Evolutionary conservation across 1,140 invertebrate genomes (phyloP).

Genomic region (Pomacea maculata): DNA sequence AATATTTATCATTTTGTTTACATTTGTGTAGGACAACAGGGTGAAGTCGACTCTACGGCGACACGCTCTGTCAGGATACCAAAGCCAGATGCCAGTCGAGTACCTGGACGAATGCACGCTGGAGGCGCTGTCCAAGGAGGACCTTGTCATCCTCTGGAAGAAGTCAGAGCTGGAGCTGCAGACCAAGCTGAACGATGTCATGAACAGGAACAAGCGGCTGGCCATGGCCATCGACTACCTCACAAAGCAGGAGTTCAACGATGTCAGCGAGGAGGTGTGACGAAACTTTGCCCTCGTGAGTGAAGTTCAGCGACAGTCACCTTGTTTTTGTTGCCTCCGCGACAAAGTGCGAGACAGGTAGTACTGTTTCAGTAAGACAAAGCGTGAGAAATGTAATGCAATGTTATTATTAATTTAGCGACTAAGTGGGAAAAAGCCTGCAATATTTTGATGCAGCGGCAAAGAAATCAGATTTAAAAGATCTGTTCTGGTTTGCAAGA

Average conservation of each 20-base stretch:
- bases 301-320: no score
- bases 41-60: conserved; percentile 53
- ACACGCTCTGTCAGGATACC: conserved; percentile 48
- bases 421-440: no score
- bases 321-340: no score
- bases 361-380: no score
- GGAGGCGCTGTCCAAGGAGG: conserved; percentile 57
- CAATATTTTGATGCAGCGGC: no score
- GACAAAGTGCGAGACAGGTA: no score
- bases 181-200: conserved; percentile 41
- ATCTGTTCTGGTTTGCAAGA: no score
- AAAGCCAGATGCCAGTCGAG: conserved; percentile 34
- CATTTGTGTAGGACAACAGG: conserved; percentile 47
- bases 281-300: neutral
- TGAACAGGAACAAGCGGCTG: conserved; percentile 27
- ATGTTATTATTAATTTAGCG: no score
- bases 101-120: conserved; percentile 53
- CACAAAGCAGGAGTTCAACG: conserved; percentile 7
- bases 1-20: neutral
- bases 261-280: conserved; percentile 25
- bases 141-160: conserved; percentile 56
- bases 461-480: no score
- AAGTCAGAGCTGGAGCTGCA: conserved; percentile 57
- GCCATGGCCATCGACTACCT: conserved; percentile 37
- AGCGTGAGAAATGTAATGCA: no score